phyloP scores from a whole-genome alignment of 1,140 invertebrate genomes.

The Bathynomus jamesi region DNA sequence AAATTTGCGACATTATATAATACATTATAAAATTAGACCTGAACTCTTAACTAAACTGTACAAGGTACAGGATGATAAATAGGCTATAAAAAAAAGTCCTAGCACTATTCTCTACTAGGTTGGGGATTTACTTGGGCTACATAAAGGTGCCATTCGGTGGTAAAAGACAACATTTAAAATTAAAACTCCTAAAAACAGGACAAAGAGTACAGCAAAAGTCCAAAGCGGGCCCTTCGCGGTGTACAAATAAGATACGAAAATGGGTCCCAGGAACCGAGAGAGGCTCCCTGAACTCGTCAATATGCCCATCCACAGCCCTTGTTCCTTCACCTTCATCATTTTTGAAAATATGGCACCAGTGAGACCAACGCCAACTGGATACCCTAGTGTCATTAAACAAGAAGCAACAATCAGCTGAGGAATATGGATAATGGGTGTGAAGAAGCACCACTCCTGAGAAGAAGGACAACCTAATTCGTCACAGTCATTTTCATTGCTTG shows the following conservation, averaged over 20 bases:
- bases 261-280: constrained; percentile 31
- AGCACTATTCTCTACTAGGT: no score
- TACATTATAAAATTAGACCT: no score
- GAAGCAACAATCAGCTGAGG: constrained; percentile 23
- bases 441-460: constrained; percentile 32
- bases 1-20: no score
- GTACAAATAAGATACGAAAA: constrained; percentile 36
- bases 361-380: constrained; percentile 23
- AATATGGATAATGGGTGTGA: constrained; percentile 29
- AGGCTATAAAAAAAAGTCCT: no score
- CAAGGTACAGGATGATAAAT: no score
- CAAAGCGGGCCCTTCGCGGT: constrained; percentile 26
- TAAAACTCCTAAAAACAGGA: constrained; percentile 6
- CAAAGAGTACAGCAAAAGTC: constrained; percentile 25
- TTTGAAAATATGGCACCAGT: constrained; percentile 29
- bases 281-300: constrained; percentile 31
- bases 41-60: no score
- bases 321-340: constrained; percentile 24
- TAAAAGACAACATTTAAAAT: constrained; percentile 14
- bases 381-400: constrained; percentile 19
- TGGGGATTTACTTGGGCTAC: constrained; percentile 14
- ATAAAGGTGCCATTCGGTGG: constrained; percentile 28
- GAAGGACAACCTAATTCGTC: constrained; percentile 27
- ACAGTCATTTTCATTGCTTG: constrained; percentile 5
- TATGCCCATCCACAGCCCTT: constrained; percentile 38